phyloP scores from a whole-genome alignment of 2,797 vertebrate species.

The Intellagama lesueurii region DNA sequence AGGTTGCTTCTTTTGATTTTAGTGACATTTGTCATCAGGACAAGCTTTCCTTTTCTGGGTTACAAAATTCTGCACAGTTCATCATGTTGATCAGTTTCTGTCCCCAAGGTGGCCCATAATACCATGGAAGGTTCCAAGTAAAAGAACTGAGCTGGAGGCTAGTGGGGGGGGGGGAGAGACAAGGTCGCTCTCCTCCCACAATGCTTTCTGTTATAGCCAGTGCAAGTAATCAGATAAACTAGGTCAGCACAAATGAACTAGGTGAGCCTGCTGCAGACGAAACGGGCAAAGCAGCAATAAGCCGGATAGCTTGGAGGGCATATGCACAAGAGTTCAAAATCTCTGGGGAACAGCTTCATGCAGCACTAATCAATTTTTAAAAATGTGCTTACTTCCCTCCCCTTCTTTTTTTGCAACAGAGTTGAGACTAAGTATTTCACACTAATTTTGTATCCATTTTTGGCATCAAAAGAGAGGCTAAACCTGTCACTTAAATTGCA shows the following conservation, averaged over 20 bases:
- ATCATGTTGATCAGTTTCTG: rapidly evolving
- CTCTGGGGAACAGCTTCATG: constrained; percentile 28
- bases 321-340: constrained; percentile 9
- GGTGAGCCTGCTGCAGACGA: constrained; percentile 37
- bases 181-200: background rate
- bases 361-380: constrained; percentile 33
- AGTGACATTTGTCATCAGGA: background rate
- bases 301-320: constrained; percentile 8
- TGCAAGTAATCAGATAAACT: constrained; percentile 39
- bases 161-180: background rate
- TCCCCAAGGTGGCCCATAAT: background rate
- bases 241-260: constrained; percentile 28
- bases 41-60: rapidly evolving
- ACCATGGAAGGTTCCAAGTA: background rate
- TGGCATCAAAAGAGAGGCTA: background rate
- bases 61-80: background rate
- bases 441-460: constrained; percentile 36
- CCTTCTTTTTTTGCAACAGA: background rate
- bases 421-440: constrained; percentile 36
- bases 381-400: constrained; percentile 13
- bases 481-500: constrained; percentile 30
- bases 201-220: background rate
- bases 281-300: background rate
- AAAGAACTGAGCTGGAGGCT: background rate
- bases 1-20: background rate